A percentile compares a stretch with the other conserved stretches of the same genome.
Conservation (phyloP, 2,888 invertebrate genomes). For the Tridacna crocea region DNA sequence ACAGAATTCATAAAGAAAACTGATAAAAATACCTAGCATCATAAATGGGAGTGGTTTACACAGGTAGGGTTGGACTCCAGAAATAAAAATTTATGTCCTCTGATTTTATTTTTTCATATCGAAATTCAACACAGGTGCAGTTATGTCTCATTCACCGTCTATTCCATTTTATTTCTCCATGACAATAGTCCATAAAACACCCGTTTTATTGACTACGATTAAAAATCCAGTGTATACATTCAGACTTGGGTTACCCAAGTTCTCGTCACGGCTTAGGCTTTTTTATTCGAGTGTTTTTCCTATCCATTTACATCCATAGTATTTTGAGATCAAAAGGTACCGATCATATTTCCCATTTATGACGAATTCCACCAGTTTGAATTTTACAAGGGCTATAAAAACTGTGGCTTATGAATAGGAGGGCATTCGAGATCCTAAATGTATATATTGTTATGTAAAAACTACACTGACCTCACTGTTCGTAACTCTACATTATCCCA, state of each 20-base stretch:
- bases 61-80: neutral
- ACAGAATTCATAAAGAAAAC: too few species aligned
- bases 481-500: too few species aligned
- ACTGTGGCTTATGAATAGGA: constrained; percentile 4
- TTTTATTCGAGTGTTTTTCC: constrained; percentile 10
- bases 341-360: constrained; percentile 26
- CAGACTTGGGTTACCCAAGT: constrained; percentile 17
- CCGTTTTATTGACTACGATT: constrained; percentile 21
- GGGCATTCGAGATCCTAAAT: constrained; percentile 6
- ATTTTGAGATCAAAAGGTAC: constrained; percentile 19
- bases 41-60: too few species aligned
- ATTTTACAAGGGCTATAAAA: constrained; percentile 22
- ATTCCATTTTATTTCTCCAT: constrained; percentile 7
- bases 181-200: constrained; percentile 25
- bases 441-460: too few species aligned
- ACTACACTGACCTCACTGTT: too few species aligned
- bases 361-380: constrained; percentile 20
- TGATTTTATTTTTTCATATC: neutral
- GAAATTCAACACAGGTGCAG: constrained; percentile 23
- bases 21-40: too few species aligned
- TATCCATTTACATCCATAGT: constrained; percentile 15
- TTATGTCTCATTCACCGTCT: constrained; percentile 24
- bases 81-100: neutral
- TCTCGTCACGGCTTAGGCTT: constrained; percentile 3
- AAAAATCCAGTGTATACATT: constrained; percentile 20